Evolutionary conservation across 1,140 invertebrate genomes (phyloP), one percentile per base, ranked within the genome.

Genomic region (Archegozetes longisetosus): DNA sequence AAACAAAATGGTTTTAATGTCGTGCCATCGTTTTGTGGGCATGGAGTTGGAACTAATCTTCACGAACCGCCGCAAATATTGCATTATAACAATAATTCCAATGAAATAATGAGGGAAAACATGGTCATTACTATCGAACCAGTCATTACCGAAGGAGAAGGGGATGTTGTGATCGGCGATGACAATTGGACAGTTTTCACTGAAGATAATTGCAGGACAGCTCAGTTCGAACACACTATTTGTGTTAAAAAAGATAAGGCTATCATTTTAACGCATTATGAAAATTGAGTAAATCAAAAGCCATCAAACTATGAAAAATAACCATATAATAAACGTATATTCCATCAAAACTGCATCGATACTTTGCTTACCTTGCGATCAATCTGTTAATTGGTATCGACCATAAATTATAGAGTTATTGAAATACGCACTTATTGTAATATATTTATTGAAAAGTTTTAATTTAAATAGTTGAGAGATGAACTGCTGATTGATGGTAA

Each of bases 91-190:
- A 48, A 64, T 51, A 2, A 78, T 50, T 77, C 77, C 66, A 73
- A 78, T 12, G 85, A 82, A n/a, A 66, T 73, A 28, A 94, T 95
- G 90, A 66, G 78, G 64, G 68, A 83, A 48, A 89, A 89, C 24
- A 94, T 93, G 86, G 86, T 85, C 1, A 95, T 96, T 69, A 95
- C 91, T 0, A 86, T 96, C 49, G 91, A 95, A 69, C 92, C 92
- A n/a, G 81, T 86, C 17, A 67, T 95, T 22, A 79, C 79, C 22
- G 80, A 88, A 67, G 89, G 90, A 0, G n/a, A n/a, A n/a, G 70
- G 66, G 1, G 70, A 76, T 13, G 74, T 83, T 23, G 76, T 86
- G 24, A 72, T 79, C 2, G 74, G 92, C 49, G 25, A 20, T 14
- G 90, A 95, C 73, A 82, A 83, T 0, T 95, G 90, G 90, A 94